These are phyloP conservation scores for Mormyrus lacerda DNA, from an alignment of 2,113 vertebrate genomes.

Conservation along the genomic window DNA sequence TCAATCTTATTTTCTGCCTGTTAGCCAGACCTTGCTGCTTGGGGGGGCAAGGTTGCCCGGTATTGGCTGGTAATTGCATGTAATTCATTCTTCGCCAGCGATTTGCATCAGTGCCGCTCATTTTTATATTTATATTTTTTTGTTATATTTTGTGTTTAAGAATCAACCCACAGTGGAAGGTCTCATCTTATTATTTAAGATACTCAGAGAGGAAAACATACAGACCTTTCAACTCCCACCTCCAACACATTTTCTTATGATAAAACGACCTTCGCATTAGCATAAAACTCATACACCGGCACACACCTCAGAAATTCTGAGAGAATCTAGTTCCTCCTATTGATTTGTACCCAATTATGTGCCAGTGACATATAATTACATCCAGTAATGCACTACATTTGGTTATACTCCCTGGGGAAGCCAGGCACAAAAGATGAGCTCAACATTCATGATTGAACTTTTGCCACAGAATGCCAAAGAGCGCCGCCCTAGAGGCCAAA, in stretches of 20 bases:
- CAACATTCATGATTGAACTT: background rate
- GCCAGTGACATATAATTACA: constrained; percentile 25
- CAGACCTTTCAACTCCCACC: constrained; percentile 28
- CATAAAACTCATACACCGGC: constrained; percentile 4
- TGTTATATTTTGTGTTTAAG: constrained; percentile 72
- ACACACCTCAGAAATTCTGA: background rate
- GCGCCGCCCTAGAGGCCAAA: constrained; percentile 12
- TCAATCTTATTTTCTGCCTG: constrained; percentile 99
- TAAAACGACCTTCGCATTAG: background rate
- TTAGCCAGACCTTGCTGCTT: constrained; percentile 99
- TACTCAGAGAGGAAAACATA: constrained; percentile 48
- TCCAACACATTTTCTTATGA: constrained; percentile 19
- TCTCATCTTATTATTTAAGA: constrained; percentile 68
- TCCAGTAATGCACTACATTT: constrained; percentile 21
- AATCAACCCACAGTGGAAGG: constrained; percentile 59
- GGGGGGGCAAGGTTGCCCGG: constrained; percentile 90
- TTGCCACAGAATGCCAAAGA: background rate
- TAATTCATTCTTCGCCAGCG: constrained; percentile 92
- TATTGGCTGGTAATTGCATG: constrained; percentile 97
- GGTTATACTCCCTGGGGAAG: constrained; percentile 13
- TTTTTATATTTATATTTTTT: constrained; percentile 54
- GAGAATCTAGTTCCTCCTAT: constrained; percentile 25
- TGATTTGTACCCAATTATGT: constrained; percentile 35
- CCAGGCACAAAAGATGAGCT: background rate
- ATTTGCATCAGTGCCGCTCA: constrained; percentile 82